Evolutionary conservation across 2,113 vertebrate genomes (phyloP).

Genomic region (Fulica atra): DNA sequence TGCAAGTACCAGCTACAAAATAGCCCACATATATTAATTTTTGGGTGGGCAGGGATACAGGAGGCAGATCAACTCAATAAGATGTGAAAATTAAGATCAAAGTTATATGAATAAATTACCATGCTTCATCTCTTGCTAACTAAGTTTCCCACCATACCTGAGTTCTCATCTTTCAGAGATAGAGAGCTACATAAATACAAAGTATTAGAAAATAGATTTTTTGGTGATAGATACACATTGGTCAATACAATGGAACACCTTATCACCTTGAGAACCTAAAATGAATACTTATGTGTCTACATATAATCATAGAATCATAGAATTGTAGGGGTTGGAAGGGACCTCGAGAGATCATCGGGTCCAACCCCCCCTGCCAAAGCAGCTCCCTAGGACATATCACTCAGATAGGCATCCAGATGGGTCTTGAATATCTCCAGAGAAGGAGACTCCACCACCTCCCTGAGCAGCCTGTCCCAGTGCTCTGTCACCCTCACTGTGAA

Average conservation of each 20-base stretch:
- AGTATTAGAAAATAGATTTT: neutral
- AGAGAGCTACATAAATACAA: neutral
- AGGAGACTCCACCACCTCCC: too few relatives aligned
- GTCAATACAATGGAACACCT: neutral
- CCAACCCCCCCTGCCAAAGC: too few relatives aligned
- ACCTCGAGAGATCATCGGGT: too few relatives aligned
- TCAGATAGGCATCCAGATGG: too few relatives aligned
- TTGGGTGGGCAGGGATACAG: neutral
- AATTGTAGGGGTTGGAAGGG: too few relatives aligned
- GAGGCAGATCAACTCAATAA: neutral
- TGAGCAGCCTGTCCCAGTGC: too few relatives aligned
- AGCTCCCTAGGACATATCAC: too few relatives aligned
- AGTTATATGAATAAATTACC: neutral
- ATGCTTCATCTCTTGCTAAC: neutral
- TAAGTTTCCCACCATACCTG: neutral
- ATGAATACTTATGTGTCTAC: neutral
- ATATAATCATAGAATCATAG: too few relatives aligned
- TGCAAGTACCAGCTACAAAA: neutral
- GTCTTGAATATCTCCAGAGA: too few relatives aligned
- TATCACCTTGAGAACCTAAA: neutral
- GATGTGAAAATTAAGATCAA: neutral
- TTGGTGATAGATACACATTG: neutral
- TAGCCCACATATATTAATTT: neutral
- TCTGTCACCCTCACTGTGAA: too few relatives aligned
- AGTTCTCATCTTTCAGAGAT: neutral